Evolutionary conservation across 2,797 vertebrate genomes (phyloP).

Genomic region (Octomys mimax): DNA sequence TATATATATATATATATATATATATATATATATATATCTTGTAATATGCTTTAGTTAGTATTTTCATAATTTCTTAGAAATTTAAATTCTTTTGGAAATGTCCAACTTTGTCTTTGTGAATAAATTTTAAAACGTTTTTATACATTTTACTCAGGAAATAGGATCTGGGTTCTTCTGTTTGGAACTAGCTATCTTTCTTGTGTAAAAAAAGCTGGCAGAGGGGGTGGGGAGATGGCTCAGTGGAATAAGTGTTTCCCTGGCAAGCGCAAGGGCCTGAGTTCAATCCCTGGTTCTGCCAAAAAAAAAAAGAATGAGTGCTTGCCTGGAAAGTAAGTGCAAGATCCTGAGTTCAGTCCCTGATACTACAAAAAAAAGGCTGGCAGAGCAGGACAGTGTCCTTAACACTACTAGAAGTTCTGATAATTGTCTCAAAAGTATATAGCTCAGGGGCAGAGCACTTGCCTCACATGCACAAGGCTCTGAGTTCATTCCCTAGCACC

Average conservation of each 20-base stretch:
- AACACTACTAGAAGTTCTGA: background rate
- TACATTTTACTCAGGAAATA: constrained; percentile 2
- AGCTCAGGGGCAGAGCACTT: background rate
- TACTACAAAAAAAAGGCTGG: background rate
- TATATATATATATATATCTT: no score
- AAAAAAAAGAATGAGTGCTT: no score
- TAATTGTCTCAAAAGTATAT: background rate
- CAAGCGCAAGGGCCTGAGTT: no score
- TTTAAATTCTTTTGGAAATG: constrained; percentile 38
- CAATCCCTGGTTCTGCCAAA: no score
- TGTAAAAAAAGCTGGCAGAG: background rate
- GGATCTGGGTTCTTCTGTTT: background rate
- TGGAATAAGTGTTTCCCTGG: no score
- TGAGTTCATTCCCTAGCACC: background rate
- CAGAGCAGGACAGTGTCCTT: background rate
- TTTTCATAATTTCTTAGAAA: constrained; percentile 13
- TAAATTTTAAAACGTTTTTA: constrained; percentile 15
- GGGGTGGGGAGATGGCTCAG: no score
- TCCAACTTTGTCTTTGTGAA: background rate
- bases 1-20: no score
- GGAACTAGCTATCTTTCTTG: background rate
- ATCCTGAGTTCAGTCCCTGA: no score
- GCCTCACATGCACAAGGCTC: background rate
- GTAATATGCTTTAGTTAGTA: background rate
- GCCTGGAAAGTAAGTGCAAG: no score